Percentiles rank a stretch among this genome's conserved stretches.
phyloP scores from a whole-genome alignment of 1,140 invertebrate species.

The Idris sp. region DNA sequence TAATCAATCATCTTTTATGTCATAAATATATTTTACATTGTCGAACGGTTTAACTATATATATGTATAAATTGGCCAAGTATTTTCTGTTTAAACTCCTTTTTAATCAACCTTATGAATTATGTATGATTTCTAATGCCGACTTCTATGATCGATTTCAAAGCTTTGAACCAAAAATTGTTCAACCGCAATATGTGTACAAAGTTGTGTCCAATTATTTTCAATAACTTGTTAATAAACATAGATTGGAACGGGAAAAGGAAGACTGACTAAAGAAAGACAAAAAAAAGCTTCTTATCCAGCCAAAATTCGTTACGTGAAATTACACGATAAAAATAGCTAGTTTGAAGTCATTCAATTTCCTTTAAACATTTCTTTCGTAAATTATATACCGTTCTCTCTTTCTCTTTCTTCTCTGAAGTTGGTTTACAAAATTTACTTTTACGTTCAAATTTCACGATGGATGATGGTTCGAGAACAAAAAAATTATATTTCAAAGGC shows the following conservation, averaged over 20 bases:
- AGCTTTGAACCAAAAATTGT: too few relatives aligned
- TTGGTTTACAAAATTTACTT: constrained; percentile 44
- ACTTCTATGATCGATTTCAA: not conserved
- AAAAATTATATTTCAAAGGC: constrained; percentile 57
- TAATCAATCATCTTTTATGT: constrained; percentile 21
- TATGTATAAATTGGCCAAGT: too few relatives aligned
- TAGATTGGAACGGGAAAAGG: too few relatives aligned
- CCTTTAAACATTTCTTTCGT: constrained; percentile 30
- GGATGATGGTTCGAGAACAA: constrained; percentile 29
- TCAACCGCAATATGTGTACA: too few relatives aligned
- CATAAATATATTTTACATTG: constrained; percentile 19
- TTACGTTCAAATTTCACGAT: constrained; percentile 40
- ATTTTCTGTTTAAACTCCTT: too few relatives aligned
- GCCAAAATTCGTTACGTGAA: constrained; percentile 15
- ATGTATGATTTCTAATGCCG: not conserved
- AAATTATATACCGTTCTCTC: constrained; percentile 19
- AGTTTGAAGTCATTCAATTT: constrained; percentile 30
- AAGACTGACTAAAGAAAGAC: too few relatives aligned
- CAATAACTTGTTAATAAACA: too few relatives aligned
- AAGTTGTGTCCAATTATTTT: too few relatives aligned
- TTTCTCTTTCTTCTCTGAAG: constrained; percentile 31
- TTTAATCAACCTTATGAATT: constrained; percentile 1
- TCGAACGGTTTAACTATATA: not conserved
- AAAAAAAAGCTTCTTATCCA: too few relatives aligned
- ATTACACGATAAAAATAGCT: constrained; percentile 30